Conservation (phyloP, 2,888 invertebrate species). For the Operophtera brumata region DNA sequence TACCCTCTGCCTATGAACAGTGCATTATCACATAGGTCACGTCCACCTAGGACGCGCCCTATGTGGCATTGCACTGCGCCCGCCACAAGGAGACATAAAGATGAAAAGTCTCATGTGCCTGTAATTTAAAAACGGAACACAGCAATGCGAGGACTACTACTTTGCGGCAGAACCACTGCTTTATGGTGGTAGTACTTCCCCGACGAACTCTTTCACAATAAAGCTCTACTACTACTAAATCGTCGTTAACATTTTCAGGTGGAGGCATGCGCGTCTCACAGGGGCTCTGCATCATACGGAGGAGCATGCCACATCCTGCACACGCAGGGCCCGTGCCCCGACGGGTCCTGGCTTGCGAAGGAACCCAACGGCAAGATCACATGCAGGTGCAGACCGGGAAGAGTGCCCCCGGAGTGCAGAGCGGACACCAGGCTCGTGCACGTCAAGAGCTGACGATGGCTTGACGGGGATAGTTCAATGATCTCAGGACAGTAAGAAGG, state of each 20-base stretch:
- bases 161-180: too few species aligned
- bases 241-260: constrained; percentile 45
- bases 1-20: too few species aligned
- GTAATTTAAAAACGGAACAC: too few species aligned
- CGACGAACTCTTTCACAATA: too few species aligned
- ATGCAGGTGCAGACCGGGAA: constrained; percentile 85
- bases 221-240: too few species aligned
- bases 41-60: too few species aligned
- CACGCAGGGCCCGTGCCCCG: constrained; percentile 87
- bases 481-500: neutral
- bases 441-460: constrained; percentile 38
- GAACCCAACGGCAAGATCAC: constrained; percentile 66
- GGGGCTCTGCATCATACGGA: constrained; percentile 83
- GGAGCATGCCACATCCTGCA: constrained; percentile 88
- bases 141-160: too few species aligned
- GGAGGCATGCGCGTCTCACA: constrained; percentile 78
- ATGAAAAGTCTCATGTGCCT: too few species aligned
- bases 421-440: constrained; percentile 34
- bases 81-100: too few species aligned
- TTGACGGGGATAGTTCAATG: neutral
- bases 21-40: too few species aligned
- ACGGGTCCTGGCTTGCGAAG: constrained; percentile 80
- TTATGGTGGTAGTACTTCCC: too few species aligned
- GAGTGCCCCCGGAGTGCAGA: constrained; percentile 38
- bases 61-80: too few species aligned